Evolutionary conservation across 1,140 invertebrate genomes (phyloP), one percentile per base, ranked within the genome.

Genomic region (Solenopsis invicta): DNA sequence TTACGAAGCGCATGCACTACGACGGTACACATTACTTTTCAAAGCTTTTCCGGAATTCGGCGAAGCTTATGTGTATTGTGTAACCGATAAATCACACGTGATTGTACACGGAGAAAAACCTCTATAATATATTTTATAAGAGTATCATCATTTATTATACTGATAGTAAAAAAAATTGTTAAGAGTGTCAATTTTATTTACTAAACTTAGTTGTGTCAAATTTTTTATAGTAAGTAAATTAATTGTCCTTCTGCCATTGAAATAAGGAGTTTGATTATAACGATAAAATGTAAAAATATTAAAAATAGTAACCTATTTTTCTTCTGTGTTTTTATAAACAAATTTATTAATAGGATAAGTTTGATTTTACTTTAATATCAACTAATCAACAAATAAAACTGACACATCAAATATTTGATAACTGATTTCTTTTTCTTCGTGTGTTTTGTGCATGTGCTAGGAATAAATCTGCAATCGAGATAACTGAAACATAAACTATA

Each of bases 401-500:
- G 16, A 37, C 16, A 16, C 4, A 24, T 69, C 9, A 12, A 48
- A 21, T 69, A 48, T 34, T 1, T 16, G 6, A 12, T 16, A 12
- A 24, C 12, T 3, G 18, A 66, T 34, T 77, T 61, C 13, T 77
- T 77, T 78, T 50, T 34, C 59, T 66, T 24, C 59, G 48, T 48
- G 48, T 41, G n/a, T 37, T 80, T 74, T 56, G 21, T 71, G 37
- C 45, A 67, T 54, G n/a, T 67, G 37, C 77, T 80, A 1, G 45
- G 45, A 12, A 3, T 62, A 61, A 2, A 81, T 48, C 37, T 67
- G 13, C 74, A 18, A 84, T 84, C 18, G 34, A 78, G 75, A 67
- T n/a, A 81, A 76, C 59, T 90, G 81, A 64, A 90, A 90, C 76
- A 78, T 80, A 84, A 13, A 80, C 78, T 86, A 87, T 62, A 75